These are phyloP conservation scores for Trachelus stipa DNA, from an alignment of 2,888 invertebrate species.

Conservation along the genomic window DNA sequence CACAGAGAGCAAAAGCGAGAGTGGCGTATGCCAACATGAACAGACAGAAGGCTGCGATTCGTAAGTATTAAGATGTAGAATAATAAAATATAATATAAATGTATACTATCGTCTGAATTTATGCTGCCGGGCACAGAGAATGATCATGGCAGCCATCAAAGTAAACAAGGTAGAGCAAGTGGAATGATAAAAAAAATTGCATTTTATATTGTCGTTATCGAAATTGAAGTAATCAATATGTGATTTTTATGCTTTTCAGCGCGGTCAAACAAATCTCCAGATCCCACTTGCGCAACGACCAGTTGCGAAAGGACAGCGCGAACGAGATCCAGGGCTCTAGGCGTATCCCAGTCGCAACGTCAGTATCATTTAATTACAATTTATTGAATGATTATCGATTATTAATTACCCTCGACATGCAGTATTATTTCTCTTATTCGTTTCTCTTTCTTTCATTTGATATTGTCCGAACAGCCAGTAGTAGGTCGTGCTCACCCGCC, in stretches of 20 bases:
- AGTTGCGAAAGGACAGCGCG: constrained; percentile 73
- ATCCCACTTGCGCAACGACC: constrained; percentile 67
- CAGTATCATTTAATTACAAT: constrained; percentile 64
- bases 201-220: not conserved
- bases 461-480: constrained; percentile 76
- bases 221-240: not conserved
- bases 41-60: constrained; percentile 80
- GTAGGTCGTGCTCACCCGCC: constrained; percentile 93
- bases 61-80: constrained; percentile 71
- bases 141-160: constrained; percentile 44
- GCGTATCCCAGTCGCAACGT: constrained; percentile 95
- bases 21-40: constrained; percentile 86
- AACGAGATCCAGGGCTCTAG: constrained; percentile 76
- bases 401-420: not conserved
- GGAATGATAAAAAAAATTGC: not conserved
- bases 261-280: constrained; percentile 75
- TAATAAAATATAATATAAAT: constrained; percentile 7
- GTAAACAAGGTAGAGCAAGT: constrained; percentile 43
- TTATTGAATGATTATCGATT: not conserved
- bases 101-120: not conserved
- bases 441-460: not conserved
- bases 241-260: constrained; percentile 66
- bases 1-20: constrained; percentile 86
- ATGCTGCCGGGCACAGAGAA: constrained; percentile 45
- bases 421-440: not conserved